Evolutionary conservation across 2,888 invertebrate species (phyloP).

Genomic region (Oligia fasciuncula): DNA sequence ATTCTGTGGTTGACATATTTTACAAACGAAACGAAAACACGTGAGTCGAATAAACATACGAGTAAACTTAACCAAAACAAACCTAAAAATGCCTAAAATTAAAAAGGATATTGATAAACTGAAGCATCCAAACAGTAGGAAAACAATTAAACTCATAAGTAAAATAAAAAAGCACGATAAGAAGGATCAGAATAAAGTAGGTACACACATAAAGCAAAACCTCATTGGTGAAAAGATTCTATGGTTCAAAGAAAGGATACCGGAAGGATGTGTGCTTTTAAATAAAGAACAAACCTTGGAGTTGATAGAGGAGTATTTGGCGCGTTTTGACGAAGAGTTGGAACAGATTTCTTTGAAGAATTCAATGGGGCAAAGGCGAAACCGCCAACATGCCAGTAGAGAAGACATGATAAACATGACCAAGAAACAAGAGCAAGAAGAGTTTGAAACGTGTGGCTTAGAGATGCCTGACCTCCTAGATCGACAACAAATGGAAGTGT

Average conservation of each 20-base stretch:
- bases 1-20: slow-evolving; percentile 27
- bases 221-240: slow-evolving; percentile 93
- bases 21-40: slow-evolving; percentile 21
- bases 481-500: slow-evolving; percentile 89
- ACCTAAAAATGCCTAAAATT: slow-evolving; percentile 81
- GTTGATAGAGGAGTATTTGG: slow-evolving; percentile 89
- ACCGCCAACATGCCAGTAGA: slow-evolving; percentile 94
- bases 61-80: slow-evolving; percentile 30
- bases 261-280: slow-evolving; percentile 88
- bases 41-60: slow-evolving; percentile 12
- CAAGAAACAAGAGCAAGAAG: slow-evolving; percentile 92
- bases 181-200: slow-evolving; percentile 91
- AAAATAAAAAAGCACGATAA: slow-evolving; percentile 92
- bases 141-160: slow-evolving; percentile 93
- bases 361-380: slow-evolving; percentile 93
- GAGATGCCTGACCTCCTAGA: slow-evolving; percentile 94
- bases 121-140: slow-evolving; percentile 96
- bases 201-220: slow-evolving; percentile 93
- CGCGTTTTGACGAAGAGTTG: slow-evolving; percentile 93
- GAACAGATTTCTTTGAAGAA: slow-evolving; percentile 94
- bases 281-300: slow-evolving; percentile 90
- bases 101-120: slow-evolving; percentile 87
- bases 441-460: slow-evolving; percentile 94
- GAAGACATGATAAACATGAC: slow-evolving; percentile 95
- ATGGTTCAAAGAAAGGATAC: slow-evolving; percentile 94